Percentiles rank a stretch among this genome's conserved stretches.
phyloP scores from a whole-genome alignment of 1,140 invertebrate genomes.

The Euschistus heros region DNA sequence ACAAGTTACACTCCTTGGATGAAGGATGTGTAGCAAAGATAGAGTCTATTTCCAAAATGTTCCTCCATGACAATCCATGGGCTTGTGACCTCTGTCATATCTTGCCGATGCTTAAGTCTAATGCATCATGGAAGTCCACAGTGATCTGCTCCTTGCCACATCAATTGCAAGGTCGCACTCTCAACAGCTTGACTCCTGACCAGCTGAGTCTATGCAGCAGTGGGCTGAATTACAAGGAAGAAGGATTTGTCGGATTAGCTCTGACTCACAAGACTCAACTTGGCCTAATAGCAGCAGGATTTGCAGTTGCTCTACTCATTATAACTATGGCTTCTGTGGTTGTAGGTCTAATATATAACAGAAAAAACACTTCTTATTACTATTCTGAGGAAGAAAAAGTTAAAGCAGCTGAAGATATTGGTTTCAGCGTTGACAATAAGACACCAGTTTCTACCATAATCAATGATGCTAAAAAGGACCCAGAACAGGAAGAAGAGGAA shows the following conservation, averaged over 20 bases:
- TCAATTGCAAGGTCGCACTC: conserved; percentile 38
- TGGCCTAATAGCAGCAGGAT: conserved; percentile 43
- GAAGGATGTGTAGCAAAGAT: conserved; percentile 42
- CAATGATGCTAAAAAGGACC: conserved; percentile 36
- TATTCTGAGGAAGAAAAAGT: conserved; percentile 47
- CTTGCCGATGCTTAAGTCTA: conserved; percentile 38
- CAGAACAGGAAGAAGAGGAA: conserved; percentile 30
- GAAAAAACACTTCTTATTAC: conserved; percentile 53
- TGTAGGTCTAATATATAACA: conserved; percentile 44
- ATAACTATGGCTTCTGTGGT: conserved; percentile 41
- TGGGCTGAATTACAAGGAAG: conserved; percentile 31
- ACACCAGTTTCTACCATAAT: conserved; percentile 36
- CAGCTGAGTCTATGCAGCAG: conserved; percentile 41
- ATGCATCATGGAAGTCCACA: conserved; percentile 34
- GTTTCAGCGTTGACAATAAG: conserved; percentile 28
- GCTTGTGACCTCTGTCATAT: conserved; percentile 54
- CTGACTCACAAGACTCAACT: conserved; percentile 42
- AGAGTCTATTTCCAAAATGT: conserved; percentile 39
- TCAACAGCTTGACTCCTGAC: conserved; percentile 38
- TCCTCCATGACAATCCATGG: conserved; percentile 53
- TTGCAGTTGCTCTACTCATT: conserved; percentile 42
- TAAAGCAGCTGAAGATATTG: conserved; percentile 27
- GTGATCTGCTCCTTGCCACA: conserved; percentile 41
- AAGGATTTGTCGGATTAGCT: conserved; percentile 31
- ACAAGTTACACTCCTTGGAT: conserved; percentile 47